Evolutionary conservation across 2,888 invertebrate species (phyloP), one percentile per base, ranked within the genome.

Genomic region (Drosophila demipolita): DNA sequence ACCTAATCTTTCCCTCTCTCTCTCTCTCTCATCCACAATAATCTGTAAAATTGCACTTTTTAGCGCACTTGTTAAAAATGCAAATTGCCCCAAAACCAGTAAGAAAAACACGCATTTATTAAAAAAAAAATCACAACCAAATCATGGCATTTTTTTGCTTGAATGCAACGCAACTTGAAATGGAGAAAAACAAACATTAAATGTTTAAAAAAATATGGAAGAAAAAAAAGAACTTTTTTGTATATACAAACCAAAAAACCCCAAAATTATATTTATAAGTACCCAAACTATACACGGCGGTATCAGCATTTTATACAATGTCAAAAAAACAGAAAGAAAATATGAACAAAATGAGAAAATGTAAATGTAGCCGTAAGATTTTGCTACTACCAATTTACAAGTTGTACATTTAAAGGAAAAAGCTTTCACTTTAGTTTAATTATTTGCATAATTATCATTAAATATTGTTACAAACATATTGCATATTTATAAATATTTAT

Each of bases 31-130:
- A 40, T 52, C 65, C 59, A 60, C 49, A 48, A 45, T 59, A 23
- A 23, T 23, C 23, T 36, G 52, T 81, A 83, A 82, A 92, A 91
- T 91, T 88, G 90, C 89, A 91, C 91, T 89, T 91, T 91, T 91
- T 91, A 92, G 89, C 90, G 89, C 92, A 91, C 92, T 91, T 87
- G 91, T 91, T 91, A 91, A 91, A 91, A 92, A 90, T 91, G 92
- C 91, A 92, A 88, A 90, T 89, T 91, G 79, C 67, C 73, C 58
- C 58, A 61, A 32, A 45, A 63, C 29, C 23, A 59, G 9, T 55
- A 29, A 52, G 2, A 11, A 61, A 42, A 9, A 15, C 38, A 57
- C 23, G 17, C 29, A 55, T 52, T 23, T 52, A 62, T 38, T 52
- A 35, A 50, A 32, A 48, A n/a, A 48, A 26, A 15, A n/a, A 9